phyloP scores from a whole-genome alignment of 2,888 invertebrate genomes.

The Rhagium mordax region DNA sequence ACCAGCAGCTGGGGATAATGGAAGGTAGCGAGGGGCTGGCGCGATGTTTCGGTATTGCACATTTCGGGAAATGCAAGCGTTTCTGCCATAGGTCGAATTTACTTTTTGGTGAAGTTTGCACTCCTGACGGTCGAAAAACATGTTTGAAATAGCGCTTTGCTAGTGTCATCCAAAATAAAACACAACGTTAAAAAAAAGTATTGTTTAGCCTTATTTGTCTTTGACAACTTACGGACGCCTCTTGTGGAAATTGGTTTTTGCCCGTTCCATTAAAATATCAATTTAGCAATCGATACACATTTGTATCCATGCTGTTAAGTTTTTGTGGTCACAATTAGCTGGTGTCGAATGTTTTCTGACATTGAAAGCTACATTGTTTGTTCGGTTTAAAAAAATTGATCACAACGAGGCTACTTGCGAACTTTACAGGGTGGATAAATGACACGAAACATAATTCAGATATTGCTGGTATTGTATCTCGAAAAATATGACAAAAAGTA shows the following conservation, averaged over 20 bases:
- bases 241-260: no score
- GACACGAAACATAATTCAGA: no score
- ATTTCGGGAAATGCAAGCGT: neutral
- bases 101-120: no score
- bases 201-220: no score
- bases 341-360: neutral
- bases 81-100: no score
- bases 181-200: no score
- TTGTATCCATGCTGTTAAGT: neutral
- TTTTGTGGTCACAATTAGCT: neutral
- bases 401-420: neutral
- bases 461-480: no score
- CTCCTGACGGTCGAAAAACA: no score
- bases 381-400: neutral
- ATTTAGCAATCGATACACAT: neutral
- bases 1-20: constrained; percentile 40
- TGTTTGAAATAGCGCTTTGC: no score
- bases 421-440: neutral
- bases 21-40: neutral
- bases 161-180: neutral
- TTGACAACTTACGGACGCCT: no score
- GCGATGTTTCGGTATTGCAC: neutral
- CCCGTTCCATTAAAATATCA: neutral
- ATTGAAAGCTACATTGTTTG: neutral
- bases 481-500: no score